Evolutionary conservation across 2,797 vertebrate species (phyloP), one percentile per base, ranked within the genome.

Genomic region (Sebastes alutus): DNA sequence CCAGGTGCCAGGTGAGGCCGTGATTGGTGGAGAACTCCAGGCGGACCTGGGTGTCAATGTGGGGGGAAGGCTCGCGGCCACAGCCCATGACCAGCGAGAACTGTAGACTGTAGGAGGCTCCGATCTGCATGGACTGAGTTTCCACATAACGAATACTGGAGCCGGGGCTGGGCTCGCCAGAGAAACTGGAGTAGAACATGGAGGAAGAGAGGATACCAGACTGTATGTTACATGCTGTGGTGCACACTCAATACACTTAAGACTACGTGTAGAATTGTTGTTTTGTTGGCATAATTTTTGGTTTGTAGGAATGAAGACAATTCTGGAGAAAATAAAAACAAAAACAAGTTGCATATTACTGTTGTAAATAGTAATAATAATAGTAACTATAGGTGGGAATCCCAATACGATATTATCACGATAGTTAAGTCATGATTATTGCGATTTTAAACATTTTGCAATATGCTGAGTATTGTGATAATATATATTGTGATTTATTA

Each of bases 21-120:
- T 99, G 99, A 92, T 99, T 99, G 88, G 98, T 98, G 81, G 99
- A 99, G 75, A 98, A 99, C 89, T 99, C 98, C 92, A 99, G 93
- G 74, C 97, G 98, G 89, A 99, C 97, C 88, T 99, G 97, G 65
- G 99, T 99, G 94, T 99, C 99, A 77, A 99, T 98, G 75, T 99
- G 96, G 62, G 97, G 97, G 4, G 97, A 98, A 32, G 97, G 97
- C 1, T 95, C 94, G 2, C 97, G 96, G 9, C 97, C 96, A 23
- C 99, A 99, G 75, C 98, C 98, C 98, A 99, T 99, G 63, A 98
- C 97, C 94, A 99, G 77, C 65, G 97, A 98, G 94, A 99, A 99
- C 94, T 99, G 99, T 81, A 99, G 96, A 94, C 97, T 99, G 64
- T 99, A 99, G 0, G 98, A 98, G 0, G 98, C 98, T 56, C 99